A percentile compares a stretch with the other conserved stretches of the same genome.
Evolutionary conservation across 2,888 invertebrate genomes (phyloP).

Genomic region (Morpho helenor): DNA sequence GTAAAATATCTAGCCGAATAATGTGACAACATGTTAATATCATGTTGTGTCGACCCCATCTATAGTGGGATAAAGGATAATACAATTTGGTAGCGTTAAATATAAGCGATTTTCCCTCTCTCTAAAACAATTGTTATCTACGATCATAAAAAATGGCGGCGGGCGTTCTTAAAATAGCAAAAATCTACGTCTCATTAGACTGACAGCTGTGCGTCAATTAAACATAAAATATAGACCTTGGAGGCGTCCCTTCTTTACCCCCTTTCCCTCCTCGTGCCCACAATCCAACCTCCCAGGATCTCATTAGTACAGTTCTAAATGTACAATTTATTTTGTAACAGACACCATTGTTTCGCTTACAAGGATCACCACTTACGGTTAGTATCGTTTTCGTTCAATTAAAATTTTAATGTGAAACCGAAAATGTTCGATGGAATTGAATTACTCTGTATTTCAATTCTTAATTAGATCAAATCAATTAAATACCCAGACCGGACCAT

Average conservation of each 20-base stretch:
- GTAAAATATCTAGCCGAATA: too few species aligned
- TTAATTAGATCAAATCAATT: background rate
- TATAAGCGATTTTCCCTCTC: too few species aligned
- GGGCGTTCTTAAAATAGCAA: conserved; percentile 44
- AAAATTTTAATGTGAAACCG: conserved; percentile 29
- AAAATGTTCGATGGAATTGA: conserved; percentile 16
- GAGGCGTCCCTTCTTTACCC: conserved; percentile 38
- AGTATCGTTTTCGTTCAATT: conserved; percentile 41
- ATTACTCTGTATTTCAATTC: conserved; percentile 15
- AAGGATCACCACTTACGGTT: conserved; percentile 55
- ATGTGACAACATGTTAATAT: too few species aligned
- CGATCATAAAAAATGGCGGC: too few species aligned
- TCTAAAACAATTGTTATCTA: too few species aligned
- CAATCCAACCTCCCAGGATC: conserved; percentile 53
- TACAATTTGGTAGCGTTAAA: too few species aligned
- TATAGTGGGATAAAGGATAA: too few species aligned
- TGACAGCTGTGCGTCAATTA: conserved; percentile 76
- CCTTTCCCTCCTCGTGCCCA: conserved; percentile 31
- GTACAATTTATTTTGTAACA: conserved; percentile 74
- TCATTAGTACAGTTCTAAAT: conserved; percentile 71
- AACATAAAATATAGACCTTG: conserved; percentile 73
- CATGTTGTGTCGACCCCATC: too few species aligned
- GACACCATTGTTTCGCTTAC: conserved; percentile 68
- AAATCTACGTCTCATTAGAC: conserved; percentile 69
- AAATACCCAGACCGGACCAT: background rate